Percentiles rank a stretch among this genome's conserved stretches.
Conservation (phyloP, 2,797 vertebrate species). For the Calcarius lapponicus region DNA sequence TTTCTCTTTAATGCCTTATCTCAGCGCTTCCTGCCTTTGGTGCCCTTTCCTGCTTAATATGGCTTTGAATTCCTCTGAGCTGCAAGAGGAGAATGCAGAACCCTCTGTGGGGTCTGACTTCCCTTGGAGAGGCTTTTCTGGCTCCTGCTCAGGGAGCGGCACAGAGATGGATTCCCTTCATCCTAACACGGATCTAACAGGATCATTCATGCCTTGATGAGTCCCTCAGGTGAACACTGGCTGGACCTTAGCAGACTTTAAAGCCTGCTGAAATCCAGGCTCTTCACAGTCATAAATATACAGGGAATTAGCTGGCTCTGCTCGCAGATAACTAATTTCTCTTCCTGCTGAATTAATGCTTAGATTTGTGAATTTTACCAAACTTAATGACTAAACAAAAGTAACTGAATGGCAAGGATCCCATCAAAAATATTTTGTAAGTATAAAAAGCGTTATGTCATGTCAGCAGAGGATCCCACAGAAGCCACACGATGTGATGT, state of each 20-base stretch:
- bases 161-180: not conserved
- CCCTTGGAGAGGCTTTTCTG: not conserved
- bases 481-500: constrained; percentile 38
- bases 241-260: not conserved
- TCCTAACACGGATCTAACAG: not conserved
- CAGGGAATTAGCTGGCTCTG: not conserved
- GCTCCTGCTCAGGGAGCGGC: not conserved
- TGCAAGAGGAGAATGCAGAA: not conserved
- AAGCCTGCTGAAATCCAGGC: not conserved
- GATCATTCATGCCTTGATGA: not conserved
- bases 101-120: not conserved
- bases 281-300: not conserved
- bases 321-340: not conserved
- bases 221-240: not conserved
- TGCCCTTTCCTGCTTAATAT: not conserved
- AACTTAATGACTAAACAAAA: constrained; percentile 7
- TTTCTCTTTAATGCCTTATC: not conserved
- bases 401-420: not conserved
- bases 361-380: constrained; percentile 21
- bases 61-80: not conserved
- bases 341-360: not conserved
- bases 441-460: constrained; percentile 55
- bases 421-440: constrained; percentile 42
- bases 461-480: constrained; percentile 49
- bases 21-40: not conserved